Evolutionary conservation across 2,797 vertebrate genomes (phyloP).

Genomic region (Lindbergichthys nudifrons): DNA sequence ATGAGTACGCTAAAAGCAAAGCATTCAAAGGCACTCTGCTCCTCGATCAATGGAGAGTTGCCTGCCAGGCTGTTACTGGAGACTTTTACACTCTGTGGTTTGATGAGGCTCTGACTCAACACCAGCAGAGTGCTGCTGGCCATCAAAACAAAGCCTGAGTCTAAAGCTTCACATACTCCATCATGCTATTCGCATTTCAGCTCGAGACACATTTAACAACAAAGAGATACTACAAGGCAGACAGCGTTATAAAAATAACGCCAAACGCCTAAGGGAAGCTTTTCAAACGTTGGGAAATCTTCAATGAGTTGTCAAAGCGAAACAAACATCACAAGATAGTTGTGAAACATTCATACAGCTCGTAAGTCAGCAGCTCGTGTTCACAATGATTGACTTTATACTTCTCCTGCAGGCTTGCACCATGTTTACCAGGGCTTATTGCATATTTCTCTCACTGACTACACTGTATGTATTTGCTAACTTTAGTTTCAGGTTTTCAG

Average conservation of each 20-base stretch:
- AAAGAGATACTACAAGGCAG: not conserved
- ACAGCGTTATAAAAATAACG: not conserved
- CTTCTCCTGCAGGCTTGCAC: no score
- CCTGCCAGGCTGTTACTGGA: conserved; percentile 55
- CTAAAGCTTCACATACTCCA: conserved; percentile 16
- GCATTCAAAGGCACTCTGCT: conserved; percentile 67
- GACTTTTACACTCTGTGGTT: conserved; percentile 57
- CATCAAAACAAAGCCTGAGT: conserved; percentile 21
- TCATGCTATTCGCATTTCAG: not conserved
- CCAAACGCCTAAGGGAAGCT: not conserved
- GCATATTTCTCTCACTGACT: no score
- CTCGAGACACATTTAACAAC: not conserved
- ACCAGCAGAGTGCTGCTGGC: conserved; percentile 42
- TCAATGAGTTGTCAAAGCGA: not conserved
- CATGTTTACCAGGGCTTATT: no score
- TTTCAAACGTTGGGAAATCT: not conserved
- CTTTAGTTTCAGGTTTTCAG: no score
- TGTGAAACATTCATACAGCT: not conserved
- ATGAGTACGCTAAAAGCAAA: conserved; percentile 68
- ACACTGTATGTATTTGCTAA: no score
- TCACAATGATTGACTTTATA: not conserved
- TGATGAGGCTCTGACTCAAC: conserved; percentile 61
- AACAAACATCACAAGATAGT: conserved; percentile 11
- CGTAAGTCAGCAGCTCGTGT: not conserved
- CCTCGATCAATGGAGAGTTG: conserved; percentile 61